Evolutionary conservation across 2,113 vertebrate species (phyloP), one percentile per base, ranked within the genome.

Genomic region (Ophiodon elongatus): DNA sequence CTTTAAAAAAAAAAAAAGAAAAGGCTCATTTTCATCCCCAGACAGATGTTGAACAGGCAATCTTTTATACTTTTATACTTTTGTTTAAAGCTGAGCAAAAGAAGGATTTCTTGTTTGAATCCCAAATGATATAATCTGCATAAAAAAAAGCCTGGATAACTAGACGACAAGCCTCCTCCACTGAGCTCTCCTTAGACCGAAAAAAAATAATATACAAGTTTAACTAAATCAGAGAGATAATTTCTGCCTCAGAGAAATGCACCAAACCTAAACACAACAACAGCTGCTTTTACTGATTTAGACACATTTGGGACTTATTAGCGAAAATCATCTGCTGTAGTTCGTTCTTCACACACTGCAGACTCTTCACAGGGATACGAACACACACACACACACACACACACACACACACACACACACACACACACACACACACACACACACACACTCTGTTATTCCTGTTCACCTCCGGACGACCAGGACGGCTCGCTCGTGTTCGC

Each of bases 261-360:
- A 66, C n/a, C 70, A 66, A 82, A 73, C 56, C 71, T 50, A 68
- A 86, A 85, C 75, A 65, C 39, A 19, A 13, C 63, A 74, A 29
- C 88, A 88, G 71, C 85, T 90, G 83, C 85, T 88, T 66, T 64
- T 41, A 52, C 75, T 88, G 70, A 77, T 72, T 84, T 9, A 10
- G 21, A 62, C 82, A 68, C 85, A 23, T 75, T 8, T 69, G 88
- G 89, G 89, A 88, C 75, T 84, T 87, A 73, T 89, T 90, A 91
- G 89, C 14, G 1, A 8, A 79, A 79, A 79, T 85, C 90, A 80
- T 83, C 79, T 70, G 78, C 80, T 79, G 89, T 43, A 27, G 82
- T 87, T 89, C 79, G 76, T 25, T 54, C 80, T 88, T 73, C 89
- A 90, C 85, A 87, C 73, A 4, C 85, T 66, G 7, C 70, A 65